Percentiles rank a stretch among this genome's conserved stretches.
Evolutionary conservation across 2,888 invertebrate genomes (phyloP).

Genomic region (Scrobipalpa atriplicella): DNA sequence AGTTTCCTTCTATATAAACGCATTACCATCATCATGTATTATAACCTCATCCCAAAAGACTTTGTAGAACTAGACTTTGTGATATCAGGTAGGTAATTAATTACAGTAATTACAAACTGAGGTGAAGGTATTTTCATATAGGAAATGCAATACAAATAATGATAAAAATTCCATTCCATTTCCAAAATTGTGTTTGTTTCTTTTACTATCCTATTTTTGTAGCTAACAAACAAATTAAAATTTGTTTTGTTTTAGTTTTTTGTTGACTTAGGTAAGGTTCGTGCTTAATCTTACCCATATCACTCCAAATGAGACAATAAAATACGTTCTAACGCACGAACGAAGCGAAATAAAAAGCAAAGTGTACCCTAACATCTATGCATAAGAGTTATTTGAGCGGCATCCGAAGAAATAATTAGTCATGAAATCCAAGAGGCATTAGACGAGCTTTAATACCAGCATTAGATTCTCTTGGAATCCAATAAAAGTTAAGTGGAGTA

Average conservation of each 20-base stretch:
- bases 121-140: too few relatives aligned
- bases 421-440: slow-evolving; percentile 18
- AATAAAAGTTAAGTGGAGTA: slow-evolving; percentile 20
- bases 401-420: slow-evolving; percentile 5
- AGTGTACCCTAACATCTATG: not conserved
- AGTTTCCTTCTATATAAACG: too few relatives aligned
- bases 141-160: too few relatives aligned
- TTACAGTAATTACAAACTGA: too few relatives aligned
- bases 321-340: not conserved
- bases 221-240: not conserved
- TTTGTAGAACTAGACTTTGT: too few relatives aligned
- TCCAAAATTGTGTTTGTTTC: too few relatives aligned
- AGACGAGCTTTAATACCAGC: not conserved
- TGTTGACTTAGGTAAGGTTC: not conserved
- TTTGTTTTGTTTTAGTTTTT: not conserved
- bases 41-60: too few relatives aligned
- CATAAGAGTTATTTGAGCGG: not conserved
- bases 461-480: slow-evolving; percentile 20
- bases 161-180: too few relatives aligned
- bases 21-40: too few relatives aligned
- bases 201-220: too few relatives aligned
- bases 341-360: slow-evolving; percentile 4
- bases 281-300: not conserved
- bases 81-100: too few relatives aligned
- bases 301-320: not conserved